Evolutionary conservation across 2,113 vertebrate species (phyloP).

Genomic region (Megalops atlanticus): DNA sequence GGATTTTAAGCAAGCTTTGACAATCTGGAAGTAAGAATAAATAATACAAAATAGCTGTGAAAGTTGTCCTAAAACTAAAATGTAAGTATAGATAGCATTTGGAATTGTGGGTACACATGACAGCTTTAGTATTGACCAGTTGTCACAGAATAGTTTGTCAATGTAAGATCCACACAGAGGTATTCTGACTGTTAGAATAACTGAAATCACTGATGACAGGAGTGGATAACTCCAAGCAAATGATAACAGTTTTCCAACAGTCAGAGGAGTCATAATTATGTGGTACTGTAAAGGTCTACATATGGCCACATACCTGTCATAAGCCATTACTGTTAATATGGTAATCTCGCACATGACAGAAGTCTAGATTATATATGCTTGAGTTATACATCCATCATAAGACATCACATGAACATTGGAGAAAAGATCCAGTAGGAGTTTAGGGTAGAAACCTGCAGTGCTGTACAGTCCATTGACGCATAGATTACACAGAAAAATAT

Average conservation of each 20-base stretch:
- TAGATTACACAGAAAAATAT: conserved; percentile 9
- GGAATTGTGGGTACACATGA: conserved; percentile 6
- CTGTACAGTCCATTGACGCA: conserved; percentile 14
- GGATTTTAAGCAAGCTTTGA: not conserved
- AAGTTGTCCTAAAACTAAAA: not conserved
- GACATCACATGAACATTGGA: conserved; percentile 17
- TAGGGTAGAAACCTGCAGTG: conserved; percentile 25
- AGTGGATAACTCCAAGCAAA: conserved; percentile 6
- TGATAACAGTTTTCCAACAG: not conserved
- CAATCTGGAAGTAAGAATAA: not conserved
- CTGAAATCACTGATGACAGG: too few relatives aligned
- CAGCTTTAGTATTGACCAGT: conserved; percentile 20
- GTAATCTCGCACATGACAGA: conserved; percentile 13
- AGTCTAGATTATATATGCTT: conserved; percentile 16
- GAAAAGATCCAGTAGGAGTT: conserved; percentile 14
- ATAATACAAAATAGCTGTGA: not conserved
- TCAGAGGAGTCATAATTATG: not conserved
- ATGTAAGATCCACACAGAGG: conserved; percentile 21
- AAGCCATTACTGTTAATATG: conserved; percentile 22
- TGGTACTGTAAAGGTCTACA: conserved; percentile 20
- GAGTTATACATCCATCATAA: conserved; percentile 4
- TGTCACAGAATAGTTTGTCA: conserved; percentile 32
- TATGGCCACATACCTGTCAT: conserved; percentile 21
- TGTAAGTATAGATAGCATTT: conserved; percentile 5
- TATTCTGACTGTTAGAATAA: not conserved